phyloP scores from a whole-genome alignment of 2,113 vertebrate genomes.

The Clarias gariepinus region DNA sequence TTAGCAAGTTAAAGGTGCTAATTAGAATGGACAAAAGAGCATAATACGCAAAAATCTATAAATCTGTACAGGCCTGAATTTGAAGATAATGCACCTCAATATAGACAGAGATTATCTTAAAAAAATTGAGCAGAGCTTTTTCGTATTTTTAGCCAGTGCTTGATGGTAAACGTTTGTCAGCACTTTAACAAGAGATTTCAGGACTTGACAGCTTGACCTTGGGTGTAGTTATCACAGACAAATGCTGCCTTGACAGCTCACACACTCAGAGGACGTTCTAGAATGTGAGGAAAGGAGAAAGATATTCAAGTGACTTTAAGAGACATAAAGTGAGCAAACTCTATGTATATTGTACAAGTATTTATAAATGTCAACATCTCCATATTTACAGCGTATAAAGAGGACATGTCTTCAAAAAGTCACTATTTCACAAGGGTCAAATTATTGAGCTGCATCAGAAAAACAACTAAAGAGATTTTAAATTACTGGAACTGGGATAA shows the following conservation, averaged over 20 bases:
- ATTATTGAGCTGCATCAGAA: too few relatives aligned
- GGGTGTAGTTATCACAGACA: conserved; percentile 35
- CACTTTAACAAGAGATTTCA: conserved; percentile 35
- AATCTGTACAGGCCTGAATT: conserved; percentile 19
- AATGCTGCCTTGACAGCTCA: conserved; percentile 31
- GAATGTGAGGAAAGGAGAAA: conserved; percentile 24
- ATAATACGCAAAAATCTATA: conserved; percentile 21
- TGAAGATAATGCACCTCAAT: conserved; percentile 25
- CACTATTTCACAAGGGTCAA: too few relatives aligned
- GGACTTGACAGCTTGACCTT: conserved; percentile 48
- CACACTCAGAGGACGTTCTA: conserved; percentile 3
- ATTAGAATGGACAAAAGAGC: conserved; percentile 29
- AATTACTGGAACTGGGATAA: too few relatives aligned
- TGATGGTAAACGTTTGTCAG: conserved; percentile 43
- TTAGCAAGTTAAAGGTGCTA: conserved; percentile 37
- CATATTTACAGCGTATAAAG: neutral
- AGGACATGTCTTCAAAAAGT: neutral
- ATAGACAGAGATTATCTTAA: conserved; percentile 24
- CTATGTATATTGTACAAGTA: neutral
- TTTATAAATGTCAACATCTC: neutral
- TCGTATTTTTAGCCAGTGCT: conserved; percentile 26
- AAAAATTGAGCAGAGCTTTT: neutral
- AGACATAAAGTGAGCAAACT: neutral
- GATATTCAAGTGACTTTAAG: neutral
- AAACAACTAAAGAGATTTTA: too few relatives aligned